A percentile compares a stretch with the other conserved stretches of the same genome.
Evolutionary conservation across 2,888 invertebrate genomes (phyloP).

Genomic region (Tuberolachnus salignus): DNA sequence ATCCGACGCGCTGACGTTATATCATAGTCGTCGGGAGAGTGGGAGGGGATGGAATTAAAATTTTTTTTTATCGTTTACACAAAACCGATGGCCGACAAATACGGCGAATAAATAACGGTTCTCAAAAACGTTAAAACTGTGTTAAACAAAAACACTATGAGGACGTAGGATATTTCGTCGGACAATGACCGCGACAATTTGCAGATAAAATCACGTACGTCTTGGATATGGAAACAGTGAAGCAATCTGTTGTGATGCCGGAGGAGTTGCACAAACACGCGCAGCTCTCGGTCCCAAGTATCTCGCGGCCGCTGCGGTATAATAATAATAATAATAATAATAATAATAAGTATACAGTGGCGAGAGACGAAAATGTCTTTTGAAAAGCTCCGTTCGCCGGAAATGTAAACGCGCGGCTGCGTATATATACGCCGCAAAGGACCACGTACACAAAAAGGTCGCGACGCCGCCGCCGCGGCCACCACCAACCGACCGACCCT

Average conservation of each 20-base stretch:
- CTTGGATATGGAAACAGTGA: neutral
- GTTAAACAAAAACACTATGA: too few relatives aligned
- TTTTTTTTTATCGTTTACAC: neutral
- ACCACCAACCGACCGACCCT: slow-evolving; percentile 21
- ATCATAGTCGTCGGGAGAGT: neutral
- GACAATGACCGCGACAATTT: too few relatives aligned
- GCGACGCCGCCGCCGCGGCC: slow-evolving; percentile 5
- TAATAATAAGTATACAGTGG: neutral
- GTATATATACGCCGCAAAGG: slow-evolving; percentile 2
- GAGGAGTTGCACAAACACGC: neutral
- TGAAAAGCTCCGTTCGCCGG: slow-evolving; percentile 40
- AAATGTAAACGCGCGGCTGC: slow-evolving; percentile 36
- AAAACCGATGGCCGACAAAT: neutral
- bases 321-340: too few relatives aligned
- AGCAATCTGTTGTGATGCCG: slow-evolving; percentile 4
- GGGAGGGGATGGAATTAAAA: neutral
- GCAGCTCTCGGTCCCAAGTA: neutral
- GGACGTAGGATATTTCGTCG: too few relatives aligned
- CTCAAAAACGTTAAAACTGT: too few relatives aligned
- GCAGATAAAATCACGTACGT: neutral
- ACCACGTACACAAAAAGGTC: slow-evolving; percentile 53
- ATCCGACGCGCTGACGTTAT: neutral
- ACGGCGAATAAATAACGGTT: too few relatives aligned
- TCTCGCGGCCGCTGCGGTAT: neutral
- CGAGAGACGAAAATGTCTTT: slow-evolving; percentile 41